Conservation (phyloP, 2,797 vertebrate genomes). For the Lagocephalus sceleratus region DNA sequence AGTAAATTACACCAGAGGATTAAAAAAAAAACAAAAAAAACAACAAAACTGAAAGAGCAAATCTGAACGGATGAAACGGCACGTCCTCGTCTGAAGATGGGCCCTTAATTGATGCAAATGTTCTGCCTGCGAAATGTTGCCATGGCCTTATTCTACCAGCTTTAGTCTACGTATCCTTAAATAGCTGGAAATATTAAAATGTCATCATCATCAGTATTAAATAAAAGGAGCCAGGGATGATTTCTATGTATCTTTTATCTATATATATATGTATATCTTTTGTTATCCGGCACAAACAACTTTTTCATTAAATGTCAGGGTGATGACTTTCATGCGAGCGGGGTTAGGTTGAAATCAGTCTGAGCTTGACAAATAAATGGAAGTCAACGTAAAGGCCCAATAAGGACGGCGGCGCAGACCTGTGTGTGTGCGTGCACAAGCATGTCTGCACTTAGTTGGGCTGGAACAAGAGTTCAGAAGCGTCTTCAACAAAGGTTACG, state of each 20-base stretch:
- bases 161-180: neutral
- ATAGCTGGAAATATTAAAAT: neutral
- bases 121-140: neutral
- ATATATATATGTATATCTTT: too few species aligned
- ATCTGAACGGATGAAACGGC: neutral
- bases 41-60: slow-evolving; percentile 5
- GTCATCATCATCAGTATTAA: neutral
- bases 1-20: slow-evolving; percentile 9
- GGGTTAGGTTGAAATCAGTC: too few species aligned
- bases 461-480: slow-evolving; percentile 10
- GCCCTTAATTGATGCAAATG: neutral
- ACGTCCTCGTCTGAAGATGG: neutral
- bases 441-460: slow-evolving; percentile 2
- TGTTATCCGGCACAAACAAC: too few species aligned
- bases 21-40: neutral
- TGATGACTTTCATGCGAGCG: too few species aligned
- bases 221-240: neutral
- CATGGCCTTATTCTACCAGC: neutral
- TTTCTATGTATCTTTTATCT: neutral
- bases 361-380: too few species aligned
- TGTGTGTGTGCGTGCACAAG: slow-evolving; percentile 3
- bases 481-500: slow-evolving; percentile 2
- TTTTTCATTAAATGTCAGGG: too few species aligned
- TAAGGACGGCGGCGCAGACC: neutral
- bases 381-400: too few species aligned